Evolutionary conservation across 2,888 invertebrate species (phyloP), one percentile per base, ranked within the genome.

Genomic region (Mechanitis messenoides): DNA sequence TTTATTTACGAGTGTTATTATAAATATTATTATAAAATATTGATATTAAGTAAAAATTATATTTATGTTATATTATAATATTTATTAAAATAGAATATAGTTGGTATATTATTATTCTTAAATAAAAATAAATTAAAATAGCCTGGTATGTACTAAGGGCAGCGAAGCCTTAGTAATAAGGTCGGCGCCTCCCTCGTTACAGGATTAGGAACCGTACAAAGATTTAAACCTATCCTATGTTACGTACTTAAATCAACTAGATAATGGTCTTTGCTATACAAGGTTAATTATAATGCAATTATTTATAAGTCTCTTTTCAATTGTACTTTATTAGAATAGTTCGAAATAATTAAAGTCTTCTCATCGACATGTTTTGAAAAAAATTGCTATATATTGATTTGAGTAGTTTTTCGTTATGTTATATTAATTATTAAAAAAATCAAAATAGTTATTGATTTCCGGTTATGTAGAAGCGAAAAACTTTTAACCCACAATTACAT

Each of bases 181-280:
- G 85, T 77, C 87, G 89, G 86, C 85, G 88, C 87, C 87, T 76
- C 73, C 77, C 80, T 77, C 77, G 70, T 88, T 86, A 88, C 83
- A 85, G 84, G 88, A 88, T 88, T 90, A 88, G 72, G 69, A 72
- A 78, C 82, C 80, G 73, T 74, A 78, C 80, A 76, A 83, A 82
- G 88, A 88, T 88, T 88, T 86, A 84, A 80, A 80, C 74, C 77
- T 69, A 65, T 66, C 65, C 62, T 35, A 45, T 64, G 62, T 67
- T 68, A 61, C 65, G 62, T 60, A 56, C 58, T 57, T 38, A 56
- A 64, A 64, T 62, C 58, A 53, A 55, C 56, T 50, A 59, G 54
- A 53, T 65, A 64, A 65, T 65, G 63, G 65, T 59, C 60, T 68
- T 68, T 64, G 60, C 58, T 59, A 46, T 58, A 66, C 71, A 70